These are phyloP conservation scores for Aspidiotus destructor DNA, from an alignment of 2,888 invertebrate species.

Conservation along the genomic window DNA sequence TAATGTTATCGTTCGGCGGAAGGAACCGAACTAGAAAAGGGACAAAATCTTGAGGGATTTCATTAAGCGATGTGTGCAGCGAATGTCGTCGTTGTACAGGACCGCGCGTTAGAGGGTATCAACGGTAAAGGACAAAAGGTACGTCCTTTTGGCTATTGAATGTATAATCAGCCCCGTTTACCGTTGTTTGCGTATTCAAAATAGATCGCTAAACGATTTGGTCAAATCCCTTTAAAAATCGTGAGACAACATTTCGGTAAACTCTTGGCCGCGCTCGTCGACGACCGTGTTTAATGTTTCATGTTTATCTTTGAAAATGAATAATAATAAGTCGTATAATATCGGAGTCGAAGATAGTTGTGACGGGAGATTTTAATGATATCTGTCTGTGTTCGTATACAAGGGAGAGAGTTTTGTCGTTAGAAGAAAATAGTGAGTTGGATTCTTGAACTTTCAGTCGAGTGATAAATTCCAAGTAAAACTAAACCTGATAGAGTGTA, in stretches of 20 bases:
- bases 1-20: slow-evolving; percentile 27
- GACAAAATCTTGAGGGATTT: slow-evolving; percentile 27
- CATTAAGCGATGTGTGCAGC: slow-evolving; percentile 29
- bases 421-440: too few relatives aligned
- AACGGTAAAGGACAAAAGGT: slow-evolving; percentile 31
- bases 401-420: too few relatives aligned
- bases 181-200: slow-evolving; percentile 30
- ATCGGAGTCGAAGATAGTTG: too few relatives aligned
- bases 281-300: too few relatives aligned
- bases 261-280: background rate
- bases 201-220: slow-evolving; percentile 27
- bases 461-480: too few relatives aligned
- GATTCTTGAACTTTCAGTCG: too few relatives aligned
- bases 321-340: too few relatives aligned
- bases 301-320: too few relatives aligned
- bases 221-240: slow-evolving; percentile 25
- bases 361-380: too few relatives aligned
- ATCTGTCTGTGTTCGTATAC: too few relatives aligned
- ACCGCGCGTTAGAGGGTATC: slow-evolving; percentile 3
- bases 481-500: too few relatives aligned
- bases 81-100: slow-evolving; percentile 9
- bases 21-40: slow-evolving; percentile 10
- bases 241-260: background rate
- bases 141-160: slow-evolving; percentile 30
- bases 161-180: slow-evolving; percentile 26